Base-by-base conservation (phyloP, 2,797 vertebrate genomes). In the Phyllotis vaccarum region DNA sequence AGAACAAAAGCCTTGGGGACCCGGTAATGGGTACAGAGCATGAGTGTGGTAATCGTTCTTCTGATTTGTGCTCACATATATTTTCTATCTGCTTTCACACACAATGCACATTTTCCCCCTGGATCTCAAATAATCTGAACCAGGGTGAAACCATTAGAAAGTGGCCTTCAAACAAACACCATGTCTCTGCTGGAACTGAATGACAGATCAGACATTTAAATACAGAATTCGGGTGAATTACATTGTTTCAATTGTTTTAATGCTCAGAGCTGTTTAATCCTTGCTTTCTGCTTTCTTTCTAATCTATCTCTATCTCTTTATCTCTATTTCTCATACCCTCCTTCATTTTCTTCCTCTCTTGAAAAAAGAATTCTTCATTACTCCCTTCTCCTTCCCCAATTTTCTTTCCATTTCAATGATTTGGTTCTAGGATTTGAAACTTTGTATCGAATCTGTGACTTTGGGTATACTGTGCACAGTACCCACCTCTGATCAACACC, bases 11-110 rank as follows among this genome's bases (percentile, higher is more conserved):
- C 97, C 97, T 97, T 97, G 96, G 97, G 97, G 94, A 97, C 97
- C 97, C 9, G 0, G 81, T 98, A 98, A 98, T 97, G 93, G 96
- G 96, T 96, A 98, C 95, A 95, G 95, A 98, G 95, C 0, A 0
- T 91, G 91, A n/a, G 1, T 86, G 91, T 91, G 8, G 0, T 97
- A 96, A 98, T 98, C 75, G 97, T 98, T 98, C 96, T 98, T 98
- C 97, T 98, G 97, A 98, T 98, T 98, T 98, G 96, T 98, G 96
- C 95, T 98, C 97, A 97, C 98, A 97, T 98, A 96, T 94, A 72
- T 98, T 98, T 98, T 97, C 93, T 98, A 81, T 98, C 98, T 98
- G 95, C 97, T 95, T 98, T 96, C 58, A 80, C 95, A 97, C 95
- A 97, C 96, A 98, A 98, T 92, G 91, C 72, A 90, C 40, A 72